Conservation (phyloP, 2,888 invertebrate species). For the Nymphalis c-album region DNA sequence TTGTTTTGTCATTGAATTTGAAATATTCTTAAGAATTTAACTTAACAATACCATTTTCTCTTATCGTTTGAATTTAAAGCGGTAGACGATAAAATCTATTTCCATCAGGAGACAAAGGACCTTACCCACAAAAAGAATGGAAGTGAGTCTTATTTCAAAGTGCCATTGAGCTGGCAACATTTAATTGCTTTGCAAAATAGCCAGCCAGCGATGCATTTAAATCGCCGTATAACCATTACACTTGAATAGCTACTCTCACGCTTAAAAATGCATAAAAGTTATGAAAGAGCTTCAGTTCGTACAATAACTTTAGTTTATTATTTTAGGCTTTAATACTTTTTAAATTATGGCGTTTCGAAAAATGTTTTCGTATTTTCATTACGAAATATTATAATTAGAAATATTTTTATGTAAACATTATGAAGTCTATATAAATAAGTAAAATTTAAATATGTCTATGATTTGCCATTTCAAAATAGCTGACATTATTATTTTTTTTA, state of each 20-base stretch:
- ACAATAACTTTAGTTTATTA: not conserved
- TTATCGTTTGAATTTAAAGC: constrained; percentile 21
- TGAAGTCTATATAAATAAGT: too few species aligned
- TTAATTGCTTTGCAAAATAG: constrained; percentile 58
- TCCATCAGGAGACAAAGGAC: constrained; percentile 38
- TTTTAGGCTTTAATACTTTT: too few species aligned
- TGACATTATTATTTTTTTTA: too few species aligned
- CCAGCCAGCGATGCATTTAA: constrained; percentile 53
- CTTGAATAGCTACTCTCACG: constrained; percentile 28
- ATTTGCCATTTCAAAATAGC: too few species aligned
- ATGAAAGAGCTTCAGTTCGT: constrained; percentile 9
- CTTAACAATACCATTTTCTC: constrained; percentile 22
- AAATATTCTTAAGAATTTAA: not conserved
- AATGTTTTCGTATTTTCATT: too few species aligned
- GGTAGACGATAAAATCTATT: constrained; percentile 38
- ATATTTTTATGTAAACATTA: too few species aligned
- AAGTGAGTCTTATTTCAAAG: constrained; percentile 51
- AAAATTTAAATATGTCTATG: too few species aligned
- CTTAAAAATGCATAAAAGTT: constrained; percentile 28
- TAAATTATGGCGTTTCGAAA: too few species aligned
- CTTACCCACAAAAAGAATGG: constrained; percentile 41
- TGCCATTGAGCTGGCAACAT: constrained; percentile 62
- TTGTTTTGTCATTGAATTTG: not conserved
- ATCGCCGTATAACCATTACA: constrained; percentile 49
- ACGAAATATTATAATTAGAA: too few species aligned